phyloP scores from a whole-genome alignment of 1,140 invertebrate genomes.

The Diachasma alloeum region DNA sequence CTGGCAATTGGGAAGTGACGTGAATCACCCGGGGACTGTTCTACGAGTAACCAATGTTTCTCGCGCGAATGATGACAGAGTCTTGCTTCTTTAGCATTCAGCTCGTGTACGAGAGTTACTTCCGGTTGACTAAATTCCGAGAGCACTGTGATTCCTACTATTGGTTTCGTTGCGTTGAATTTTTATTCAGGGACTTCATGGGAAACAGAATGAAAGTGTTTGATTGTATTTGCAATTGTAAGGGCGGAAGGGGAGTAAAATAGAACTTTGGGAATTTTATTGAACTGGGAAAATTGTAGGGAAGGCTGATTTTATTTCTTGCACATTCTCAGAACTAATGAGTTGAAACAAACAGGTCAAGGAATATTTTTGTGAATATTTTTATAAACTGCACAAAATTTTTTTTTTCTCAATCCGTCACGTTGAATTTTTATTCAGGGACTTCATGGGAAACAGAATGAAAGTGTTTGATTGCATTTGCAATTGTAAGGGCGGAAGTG shows the following conservation, averaged over 20 bases:
- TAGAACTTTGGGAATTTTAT: too few species aligned
- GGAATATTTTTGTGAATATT: too few species aligned
- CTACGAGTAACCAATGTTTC: background rate
- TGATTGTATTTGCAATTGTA: background rate
- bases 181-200: background rate
- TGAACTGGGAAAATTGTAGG: too few species aligned
- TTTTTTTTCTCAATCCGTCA: too few species aligned
- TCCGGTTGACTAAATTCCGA: conserved; percentile 26
- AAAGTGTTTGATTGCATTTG: background rate
- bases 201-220: background rate
- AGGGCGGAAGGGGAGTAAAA: background rate
- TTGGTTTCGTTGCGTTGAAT: background rate
- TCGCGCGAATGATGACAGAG: background rate
- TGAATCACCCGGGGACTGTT: background rate
- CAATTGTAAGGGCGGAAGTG: background rate
- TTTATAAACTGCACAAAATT: too few species aligned
- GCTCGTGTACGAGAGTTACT: conserved; percentile 12
- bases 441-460: background rate
- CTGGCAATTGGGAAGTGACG: background rate
- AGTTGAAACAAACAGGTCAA: too few species aligned
- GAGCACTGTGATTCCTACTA: conserved; percentile 5
- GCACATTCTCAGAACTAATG: too few species aligned
- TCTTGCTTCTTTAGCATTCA: conserved; percentile 25
- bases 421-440: background rate
- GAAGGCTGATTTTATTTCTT: too few species aligned